Conservation (phyloP, 2,113 vertebrate species). For the Eptesicus fuscus region DNA sequence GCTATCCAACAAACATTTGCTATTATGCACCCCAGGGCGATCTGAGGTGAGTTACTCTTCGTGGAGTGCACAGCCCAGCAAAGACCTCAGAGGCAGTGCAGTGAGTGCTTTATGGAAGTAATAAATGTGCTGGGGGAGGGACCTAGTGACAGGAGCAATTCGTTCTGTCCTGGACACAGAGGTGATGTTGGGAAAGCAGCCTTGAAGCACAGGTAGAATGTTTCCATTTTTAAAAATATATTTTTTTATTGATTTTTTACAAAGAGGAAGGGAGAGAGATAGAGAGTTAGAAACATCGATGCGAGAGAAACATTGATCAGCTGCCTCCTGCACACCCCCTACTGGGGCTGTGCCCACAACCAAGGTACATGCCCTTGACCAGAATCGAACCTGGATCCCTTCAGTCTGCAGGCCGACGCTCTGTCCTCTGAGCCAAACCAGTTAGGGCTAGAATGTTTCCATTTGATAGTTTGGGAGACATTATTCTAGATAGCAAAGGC, state of each 20-base stretch:
- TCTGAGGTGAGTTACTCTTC: neutral
- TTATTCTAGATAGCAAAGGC: neutral
- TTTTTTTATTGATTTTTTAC: too few species aligned
- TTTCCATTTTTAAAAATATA: neutral
- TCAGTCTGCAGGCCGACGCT: too few species aligned
- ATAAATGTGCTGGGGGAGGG: neutral
- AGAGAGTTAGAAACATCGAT: too few species aligned
- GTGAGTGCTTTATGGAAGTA: neutral
- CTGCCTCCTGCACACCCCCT: too few species aligned
- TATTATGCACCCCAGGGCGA: neutral
- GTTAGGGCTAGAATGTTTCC: neutral
- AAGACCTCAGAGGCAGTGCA: fast-evolving
- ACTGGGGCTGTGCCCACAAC: too few species aligned
- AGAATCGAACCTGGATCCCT: too few species aligned
- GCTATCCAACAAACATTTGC: neutral
- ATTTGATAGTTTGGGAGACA: neutral
- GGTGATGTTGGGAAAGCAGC: neutral
- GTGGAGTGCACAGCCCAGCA: neutral
- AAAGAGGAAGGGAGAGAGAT: too few species aligned
- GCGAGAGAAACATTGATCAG: too few species aligned
- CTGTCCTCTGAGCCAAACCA: too few species aligned
- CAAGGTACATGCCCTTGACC: too few species aligned
- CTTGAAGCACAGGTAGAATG: neutral
- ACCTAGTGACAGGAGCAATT: too few species aligned
- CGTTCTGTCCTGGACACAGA: neutral